phyloP scores from a whole-genome alignment of 2,888 invertebrate species.

The Lagria hirta region DNA sequence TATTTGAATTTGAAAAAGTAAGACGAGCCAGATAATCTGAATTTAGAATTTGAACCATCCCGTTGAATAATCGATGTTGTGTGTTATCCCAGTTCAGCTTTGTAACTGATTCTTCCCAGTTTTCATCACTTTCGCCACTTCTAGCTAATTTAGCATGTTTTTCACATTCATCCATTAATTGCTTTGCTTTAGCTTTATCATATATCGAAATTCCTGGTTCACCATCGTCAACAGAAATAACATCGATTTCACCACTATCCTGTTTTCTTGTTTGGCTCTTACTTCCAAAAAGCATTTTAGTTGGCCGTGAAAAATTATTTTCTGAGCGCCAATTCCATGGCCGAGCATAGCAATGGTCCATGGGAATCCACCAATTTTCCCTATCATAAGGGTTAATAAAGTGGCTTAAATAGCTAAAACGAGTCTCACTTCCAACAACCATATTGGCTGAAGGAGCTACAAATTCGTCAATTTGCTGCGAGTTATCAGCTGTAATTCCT shows the following conservation, averaged over 20 bases:
- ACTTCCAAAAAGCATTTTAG: conserved; percentile 57
- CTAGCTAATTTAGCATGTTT: conserved; percentile 64
- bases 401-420: conserved; percentile 11
- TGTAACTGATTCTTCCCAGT: conserved; percentile 71
- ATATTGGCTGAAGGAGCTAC: conserved; percentile 13
- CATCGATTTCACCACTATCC: conserved; percentile 54
- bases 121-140: conserved; percentile 58
- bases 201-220: conserved; percentile 57
- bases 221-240: conserved; percentile 52
- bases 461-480: conserved; percentile 16
- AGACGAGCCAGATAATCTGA: conserved; percentile 66
- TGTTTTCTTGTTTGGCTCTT: conserved; percentile 37
- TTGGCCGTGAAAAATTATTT: conserved; percentile 62
- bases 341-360: conserved; percentile 74
- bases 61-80: conserved; percentile 67
- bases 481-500: no score
- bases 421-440: conserved; percentile 12
- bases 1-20: conserved; percentile 59
- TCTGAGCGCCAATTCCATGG: conserved; percentile 70
- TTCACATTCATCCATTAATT: conserved; percentile 73
- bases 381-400: conserved; percentile 31
- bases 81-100: conserved; percentile 68
- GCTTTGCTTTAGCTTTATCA: conserved; percentile 62
- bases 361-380: conserved; percentile 51
- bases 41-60: conserved; percentile 66